A percentile compares a stretch with the other conserved stretches of the same genome.
These are phyloP conservation scores for Phania funesta DNA, from an alignment of 2,888 invertebrate species.

Conservation along the genomic window DNA sequence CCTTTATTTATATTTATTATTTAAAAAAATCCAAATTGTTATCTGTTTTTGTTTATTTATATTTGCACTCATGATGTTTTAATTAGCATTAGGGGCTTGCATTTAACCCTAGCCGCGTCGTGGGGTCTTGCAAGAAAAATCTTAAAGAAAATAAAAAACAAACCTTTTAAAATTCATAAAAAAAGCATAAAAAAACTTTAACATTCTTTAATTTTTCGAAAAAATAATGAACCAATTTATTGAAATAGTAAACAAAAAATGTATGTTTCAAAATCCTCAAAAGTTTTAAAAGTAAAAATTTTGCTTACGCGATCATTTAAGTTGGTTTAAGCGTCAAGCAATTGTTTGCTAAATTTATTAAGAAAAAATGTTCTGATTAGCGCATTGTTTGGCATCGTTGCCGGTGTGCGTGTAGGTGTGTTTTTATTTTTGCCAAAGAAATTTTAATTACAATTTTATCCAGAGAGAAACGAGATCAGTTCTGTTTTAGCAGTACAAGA, in stretches of 20 bases:
- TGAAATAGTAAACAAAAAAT: too few species aligned
- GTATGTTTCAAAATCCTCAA: too few species aligned
- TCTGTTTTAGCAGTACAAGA: constrained; percentile 38
- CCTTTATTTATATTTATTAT: constrained; percentile 47
- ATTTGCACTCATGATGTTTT: constrained; percentile 31
- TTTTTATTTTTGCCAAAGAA: not conserved
- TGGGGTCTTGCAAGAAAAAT: not conserved
- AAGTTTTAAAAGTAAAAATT: too few species aligned
- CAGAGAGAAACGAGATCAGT: constrained; percentile 33
- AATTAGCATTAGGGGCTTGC: constrained; percentile 24
- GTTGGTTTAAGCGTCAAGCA: constrained; percentile 22
- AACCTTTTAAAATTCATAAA: not conserved
- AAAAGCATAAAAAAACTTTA: too few species aligned
- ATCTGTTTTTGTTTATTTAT: constrained; percentile 13
- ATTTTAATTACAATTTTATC: constrained; percentile 16
- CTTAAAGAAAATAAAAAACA: not conserved
- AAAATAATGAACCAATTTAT: too few species aligned
- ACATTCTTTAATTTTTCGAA: too few species aligned
- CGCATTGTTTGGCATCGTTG: constrained; percentile 30
- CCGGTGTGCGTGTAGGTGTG: not conserved
- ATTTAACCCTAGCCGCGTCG: constrained; percentile 12
- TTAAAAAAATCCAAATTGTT: constrained; percentile 17
- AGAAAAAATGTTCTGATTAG: constrained; percentile 18
- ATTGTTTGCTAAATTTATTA: constrained; percentile 38
- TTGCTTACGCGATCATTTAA: too few species aligned